These are phyloP conservation scores for Drymodes brunneopygia DNA, from an alignment of 2,113 vertebrate genomes.

Conservation along the genomic window DNA sequence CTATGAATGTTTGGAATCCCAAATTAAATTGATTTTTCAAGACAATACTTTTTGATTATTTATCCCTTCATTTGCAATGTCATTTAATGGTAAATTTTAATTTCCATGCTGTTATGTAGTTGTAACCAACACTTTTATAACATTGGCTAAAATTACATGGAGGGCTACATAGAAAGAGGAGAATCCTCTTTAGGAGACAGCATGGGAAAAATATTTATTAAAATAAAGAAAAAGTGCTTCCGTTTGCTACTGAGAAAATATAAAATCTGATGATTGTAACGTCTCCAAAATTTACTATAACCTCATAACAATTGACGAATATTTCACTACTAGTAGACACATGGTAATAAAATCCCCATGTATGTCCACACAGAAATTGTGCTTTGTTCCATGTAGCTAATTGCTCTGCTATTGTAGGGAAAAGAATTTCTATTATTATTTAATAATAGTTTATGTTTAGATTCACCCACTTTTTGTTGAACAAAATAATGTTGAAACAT, in stretches of 20 bases:
- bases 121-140: not conserved
- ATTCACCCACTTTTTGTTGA: not conserved
- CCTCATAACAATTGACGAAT: not conserved
- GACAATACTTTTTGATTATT: not conserved
- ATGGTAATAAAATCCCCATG: not conserved
- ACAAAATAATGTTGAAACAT: not conserved
- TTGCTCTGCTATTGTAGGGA: not conserved
- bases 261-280: not conserved
- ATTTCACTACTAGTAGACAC: not conserved
- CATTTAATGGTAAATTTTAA: not conserved
- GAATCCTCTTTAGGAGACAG: not conserved
- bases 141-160: not conserved
- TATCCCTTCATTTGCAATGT: not conserved
- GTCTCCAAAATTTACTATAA: not conserved
- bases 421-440: not conserved
- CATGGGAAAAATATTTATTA: not conserved
- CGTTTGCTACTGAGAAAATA: not conserved
- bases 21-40: not conserved
- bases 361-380: not conserved
- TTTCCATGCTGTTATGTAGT: not conserved
- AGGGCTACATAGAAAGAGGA: not conserved
- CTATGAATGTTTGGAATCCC: not conserved
- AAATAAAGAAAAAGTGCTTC: not conserved
- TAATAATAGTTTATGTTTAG: not conserved
- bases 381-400: not conserved